Percentiles rank a stretch among this genome's conserved stretches.
Evolutionary conservation across 2,113 vertebrate genomes (phyloP).

Genomic region (Daubentonia madagascariensis): DNA sequence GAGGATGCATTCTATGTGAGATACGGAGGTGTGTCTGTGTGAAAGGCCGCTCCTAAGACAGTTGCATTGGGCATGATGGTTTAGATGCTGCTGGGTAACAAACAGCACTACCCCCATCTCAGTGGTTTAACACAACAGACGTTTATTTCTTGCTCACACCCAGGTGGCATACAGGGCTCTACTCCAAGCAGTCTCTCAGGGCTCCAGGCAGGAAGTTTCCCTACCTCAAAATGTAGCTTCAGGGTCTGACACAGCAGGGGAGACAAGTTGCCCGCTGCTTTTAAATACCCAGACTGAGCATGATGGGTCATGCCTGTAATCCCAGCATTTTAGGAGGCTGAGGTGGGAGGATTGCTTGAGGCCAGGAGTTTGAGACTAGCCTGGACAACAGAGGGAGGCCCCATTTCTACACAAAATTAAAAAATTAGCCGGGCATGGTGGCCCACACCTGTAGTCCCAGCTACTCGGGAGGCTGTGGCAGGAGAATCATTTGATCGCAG

Average conservation of each 20-base stretch:
- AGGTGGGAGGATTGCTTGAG: too few relatives aligned
- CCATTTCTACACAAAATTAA: too few relatives aligned
- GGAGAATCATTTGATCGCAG: too few relatives aligned
- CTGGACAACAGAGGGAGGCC: too few relatives aligned
- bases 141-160: rapidly evolving
- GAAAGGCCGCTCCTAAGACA: not conserved
- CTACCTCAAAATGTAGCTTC: rapidly evolving
- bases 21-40: rapidly evolving
- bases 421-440: too few relatives aligned
- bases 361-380: too few relatives aligned
- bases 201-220: not conserved
- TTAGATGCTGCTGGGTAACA: rapidly evolving
- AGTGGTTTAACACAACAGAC: rapidly evolving
- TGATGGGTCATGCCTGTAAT: too few relatives aligned
- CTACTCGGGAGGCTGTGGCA: too few relatives aligned
- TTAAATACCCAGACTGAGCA: not conserved
- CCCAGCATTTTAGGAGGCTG: too few relatives aligned
- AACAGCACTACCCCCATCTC: not conserved
- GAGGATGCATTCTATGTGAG: rapidly evolving
- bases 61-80: rapidly evolving
- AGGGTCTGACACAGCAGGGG: too few relatives aligned
- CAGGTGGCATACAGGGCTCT: rapidly evolving
- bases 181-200: not conserved
- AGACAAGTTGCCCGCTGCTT: not conserved
- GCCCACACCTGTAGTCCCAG: too few relatives aligned